Evolutionary conservation across 1,140 invertebrate species (phyloP), one percentile per base, ranked within the genome.

Genomic region (Mactra quadrangularis): DNA sequence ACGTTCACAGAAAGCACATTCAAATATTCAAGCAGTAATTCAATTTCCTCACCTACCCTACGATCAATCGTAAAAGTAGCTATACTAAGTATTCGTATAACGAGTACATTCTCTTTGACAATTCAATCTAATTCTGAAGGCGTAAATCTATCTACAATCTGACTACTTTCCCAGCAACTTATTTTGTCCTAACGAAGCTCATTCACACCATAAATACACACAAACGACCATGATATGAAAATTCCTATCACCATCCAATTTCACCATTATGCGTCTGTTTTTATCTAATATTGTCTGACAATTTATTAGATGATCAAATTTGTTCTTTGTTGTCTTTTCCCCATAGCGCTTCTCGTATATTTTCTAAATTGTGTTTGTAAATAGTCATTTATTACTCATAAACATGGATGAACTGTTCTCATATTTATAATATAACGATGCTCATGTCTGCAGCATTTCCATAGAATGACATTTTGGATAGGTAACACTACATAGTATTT

Each of bases 241-340:
- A 68, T 45, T 68, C 45, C 47, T 38, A 68, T 68, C 64, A 68
- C 45, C 45, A 27, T 17, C 13, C 64, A 68, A 68, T 68, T 68
- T 27, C 64, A 68, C 1, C 62, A 22, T 45, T 45, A 11, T 66
- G 41, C 62, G 22, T n/a, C 64, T 22, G 38, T n/a, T 50, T 68
- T 68, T 52, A 68, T 68, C 47, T 50, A 68, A 68, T 68, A 52
- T 31, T 27, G 33, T 4, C 6, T 15, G 38, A 41, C 38, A 41
- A 41, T 41, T 41, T 41, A 41, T 41, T 7, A 41, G 38, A 41
- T 41, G 38, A 41, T 41, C 38, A 6, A 41, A 41, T 41, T 41
- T n/a, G n/a, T n/a, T n/a, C n/a, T n/a, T 41, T 41, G 38, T 41
- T 41, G 38, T 41, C 6, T 41, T 15, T 41, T 29, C 29, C 29